A percentile compares a stretch with the other conserved stretches of the same genome.
Conservation (phyloP, 2,888 invertebrate species). For the Drosophila prostipennis region DNA sequence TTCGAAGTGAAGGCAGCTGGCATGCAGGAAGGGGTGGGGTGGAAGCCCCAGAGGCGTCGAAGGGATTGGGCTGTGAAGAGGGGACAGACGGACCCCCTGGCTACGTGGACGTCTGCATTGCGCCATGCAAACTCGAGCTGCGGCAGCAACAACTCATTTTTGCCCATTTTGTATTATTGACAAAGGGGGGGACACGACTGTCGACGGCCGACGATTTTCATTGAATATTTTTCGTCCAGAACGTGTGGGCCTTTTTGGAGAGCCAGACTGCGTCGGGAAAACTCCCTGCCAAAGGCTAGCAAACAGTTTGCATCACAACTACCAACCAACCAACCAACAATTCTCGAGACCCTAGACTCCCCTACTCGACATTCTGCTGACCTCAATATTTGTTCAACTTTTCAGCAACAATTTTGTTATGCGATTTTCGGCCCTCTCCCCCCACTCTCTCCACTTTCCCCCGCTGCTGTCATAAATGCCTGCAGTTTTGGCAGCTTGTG, state of each 20-base stretch:
- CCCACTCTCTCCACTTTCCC: neutral
- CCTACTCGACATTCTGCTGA: conserved; percentile 65
- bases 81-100: conserved; percentile 27
- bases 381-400: conserved; percentile 75
- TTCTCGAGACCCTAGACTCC: conserved; percentile 12
- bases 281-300: conserved; percentile 69
- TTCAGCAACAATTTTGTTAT: conserved; percentile 75
- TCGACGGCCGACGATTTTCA: conserved; percentile 63
- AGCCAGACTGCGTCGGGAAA: conserved; percentile 47
- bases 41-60: conserved; percentile 2
- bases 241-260: neutral
- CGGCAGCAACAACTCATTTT: conserved; percentile 40
- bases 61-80: too few species aligned
- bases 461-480: conserved; percentile 68
- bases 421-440: conserved; percentile 48
- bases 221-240: conserved; percentile 61
- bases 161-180: conserved; percentile 57
- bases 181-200: conserved; percentile 48
- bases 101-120: conserved; percentile 60
- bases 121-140: conserved; percentile 41
- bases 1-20: conserved; percentile 43
- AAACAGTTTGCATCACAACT: conserved; percentile 64
- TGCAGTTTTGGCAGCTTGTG: conserved; percentile 70
- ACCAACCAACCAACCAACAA: neutral
- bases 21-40: conserved; percentile 7